phyloP scores from a whole-genome alignment of 2,888 invertebrate genomes.

The Latrodectus elegans region DNA sequence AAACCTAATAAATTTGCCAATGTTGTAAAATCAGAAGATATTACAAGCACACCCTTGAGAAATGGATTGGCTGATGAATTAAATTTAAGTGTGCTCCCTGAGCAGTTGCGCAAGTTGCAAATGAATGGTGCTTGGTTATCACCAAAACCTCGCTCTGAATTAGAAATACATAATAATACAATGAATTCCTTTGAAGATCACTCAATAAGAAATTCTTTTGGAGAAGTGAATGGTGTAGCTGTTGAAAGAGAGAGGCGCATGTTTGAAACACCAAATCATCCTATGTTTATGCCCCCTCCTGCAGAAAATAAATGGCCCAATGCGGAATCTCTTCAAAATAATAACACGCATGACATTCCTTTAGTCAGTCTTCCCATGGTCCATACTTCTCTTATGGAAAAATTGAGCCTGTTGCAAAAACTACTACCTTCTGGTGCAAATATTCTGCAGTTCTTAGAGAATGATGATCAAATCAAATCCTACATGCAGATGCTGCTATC shows the following conservation, averaged over 20 bases:
- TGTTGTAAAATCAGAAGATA: slow-evolving; percentile 35
- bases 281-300: slow-evolving; percentile 5
- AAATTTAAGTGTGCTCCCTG: slow-evolving; percentile 24
- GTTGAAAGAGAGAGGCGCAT: slow-evolving; percentile 35
- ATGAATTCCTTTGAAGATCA: slow-evolving; percentile 36
- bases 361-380: slow-evolving; percentile 1
- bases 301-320: slow-evolving; percentile 45
- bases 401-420: slow-evolving; percentile 44
- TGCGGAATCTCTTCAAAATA: slow-evolving; percentile 18
- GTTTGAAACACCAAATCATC: slow-evolving; percentile 25
- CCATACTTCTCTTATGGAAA: slow-evolving; percentile 29
- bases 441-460: slow-evolving; percentile 26
- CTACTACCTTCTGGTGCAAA: slow-evolving; percentile 44
- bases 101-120: slow-evolving; percentile 29
- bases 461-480: slow-evolving; percentile 38
- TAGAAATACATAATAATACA: slow-evolving; percentile 30
- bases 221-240: slow-evolving; percentile 48
- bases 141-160: slow-evolving; percentile 34
- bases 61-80: slow-evolving; percentile 36
- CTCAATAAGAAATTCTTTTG: slow-evolving; percentile 32
- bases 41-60: slow-evolving; percentile 20
- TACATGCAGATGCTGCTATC: slow-evolving; percentile 21
- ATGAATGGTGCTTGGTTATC: slow-evolving; percentile 50
- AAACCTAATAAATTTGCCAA: slow-evolving; percentile 30
- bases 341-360: slow-evolving; percentile 13